Conservation (phyloP, 2,113 vertebrate genomes). For the Malaclemys terrapin region DNA sequence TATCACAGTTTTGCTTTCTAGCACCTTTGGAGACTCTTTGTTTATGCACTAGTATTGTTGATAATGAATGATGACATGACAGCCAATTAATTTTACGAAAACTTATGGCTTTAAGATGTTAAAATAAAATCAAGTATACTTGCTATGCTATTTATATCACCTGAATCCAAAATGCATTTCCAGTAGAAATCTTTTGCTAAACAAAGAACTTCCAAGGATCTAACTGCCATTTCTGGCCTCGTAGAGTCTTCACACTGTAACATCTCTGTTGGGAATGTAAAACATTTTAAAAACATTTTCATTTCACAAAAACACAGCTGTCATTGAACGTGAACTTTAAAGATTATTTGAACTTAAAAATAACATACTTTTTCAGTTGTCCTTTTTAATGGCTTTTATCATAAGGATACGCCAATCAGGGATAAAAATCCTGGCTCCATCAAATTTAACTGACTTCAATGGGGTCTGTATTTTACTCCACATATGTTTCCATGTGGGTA, state of each 20-base stretch:
- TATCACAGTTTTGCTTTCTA: neutral
- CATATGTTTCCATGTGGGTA: neutral
- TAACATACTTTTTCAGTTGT: neutral
- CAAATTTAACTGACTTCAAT: neutral
- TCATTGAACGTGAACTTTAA: neutral
- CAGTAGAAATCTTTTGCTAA: slow-evolving; percentile 76
- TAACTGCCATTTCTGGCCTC: slow-evolving; percentile 78
- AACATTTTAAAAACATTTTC: neutral
- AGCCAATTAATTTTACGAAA: neutral
- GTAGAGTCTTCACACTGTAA: slow-evolving; percentile 66
- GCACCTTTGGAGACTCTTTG: neutral
- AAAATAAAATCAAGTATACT: neutral
- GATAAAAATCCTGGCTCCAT: neutral
- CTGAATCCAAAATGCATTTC: slow-evolving; percentile 79
- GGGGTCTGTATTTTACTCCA: no score
- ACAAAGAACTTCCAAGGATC: slow-evolving; percentile 83
- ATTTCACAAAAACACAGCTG: neutral
- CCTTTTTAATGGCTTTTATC: neutral
- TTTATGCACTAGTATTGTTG: neutral
- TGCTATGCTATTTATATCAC: slow-evolving; percentile 48
- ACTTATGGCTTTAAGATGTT: neutral
- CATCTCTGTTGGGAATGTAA: slow-evolving; percentile 76
- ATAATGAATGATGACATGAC: neutral
- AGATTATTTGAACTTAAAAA: neutral
- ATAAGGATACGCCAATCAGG: neutral